A percentile compares a stretch with the other conserved stretches of the same genome.
phyloP scores from a whole-genome alignment of 2,888 invertebrate genomes.

The Agonopterix subpropinquella region DNA sequence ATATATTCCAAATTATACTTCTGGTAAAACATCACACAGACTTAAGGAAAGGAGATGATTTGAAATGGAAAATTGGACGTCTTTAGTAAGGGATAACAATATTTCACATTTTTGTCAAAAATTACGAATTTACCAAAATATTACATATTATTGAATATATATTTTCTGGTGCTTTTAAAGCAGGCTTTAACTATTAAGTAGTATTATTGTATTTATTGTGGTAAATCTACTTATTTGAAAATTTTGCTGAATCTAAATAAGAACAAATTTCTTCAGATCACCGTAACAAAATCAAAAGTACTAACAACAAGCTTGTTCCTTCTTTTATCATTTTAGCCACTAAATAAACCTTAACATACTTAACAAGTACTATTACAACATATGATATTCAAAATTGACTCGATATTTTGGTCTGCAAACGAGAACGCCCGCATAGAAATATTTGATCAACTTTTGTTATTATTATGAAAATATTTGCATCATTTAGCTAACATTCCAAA shows the following conservation, averaged over 20 bases:
- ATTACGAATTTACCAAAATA: too few relatives aligned
- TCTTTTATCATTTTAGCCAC: slow-evolving; percentile 46
- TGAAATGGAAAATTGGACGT: too few relatives aligned
- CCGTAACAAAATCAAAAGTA: slow-evolving; percentile 64
- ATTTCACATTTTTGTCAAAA: too few relatives aligned
- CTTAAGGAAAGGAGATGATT: too few relatives aligned
- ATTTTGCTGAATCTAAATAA: neutral
- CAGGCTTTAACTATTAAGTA: too few relatives aligned
- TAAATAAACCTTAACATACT: slow-evolving; percentile 52
- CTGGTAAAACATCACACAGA: too few relatives aligned
- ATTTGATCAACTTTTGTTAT: slow-evolving; percentile 8
- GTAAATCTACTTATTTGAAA: neutral
- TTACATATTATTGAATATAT: too few relatives aligned
- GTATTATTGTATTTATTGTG: too few relatives aligned
- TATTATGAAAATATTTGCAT: slow-evolving; percentile 3
- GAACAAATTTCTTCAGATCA: slow-evolving; percentile 54
- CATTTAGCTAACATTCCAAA: slow-evolving; percentile 1
- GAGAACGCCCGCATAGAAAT: slow-evolving; percentile 34
- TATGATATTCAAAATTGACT: slow-evolving; percentile 69
- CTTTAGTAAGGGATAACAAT: too few relatives aligned
- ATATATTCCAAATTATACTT: too few relatives aligned
- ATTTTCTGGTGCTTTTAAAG: too few relatives aligned
- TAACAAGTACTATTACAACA: slow-evolving; percentile 49
- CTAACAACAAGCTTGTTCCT: slow-evolving; percentile 51
- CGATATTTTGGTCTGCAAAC: slow-evolving; percentile 59